These are phyloP conservation scores for Elysia chlorotica DNA, from an alignment of 1,140 invertebrate genomes.

Conservation along the genomic window DNA sequence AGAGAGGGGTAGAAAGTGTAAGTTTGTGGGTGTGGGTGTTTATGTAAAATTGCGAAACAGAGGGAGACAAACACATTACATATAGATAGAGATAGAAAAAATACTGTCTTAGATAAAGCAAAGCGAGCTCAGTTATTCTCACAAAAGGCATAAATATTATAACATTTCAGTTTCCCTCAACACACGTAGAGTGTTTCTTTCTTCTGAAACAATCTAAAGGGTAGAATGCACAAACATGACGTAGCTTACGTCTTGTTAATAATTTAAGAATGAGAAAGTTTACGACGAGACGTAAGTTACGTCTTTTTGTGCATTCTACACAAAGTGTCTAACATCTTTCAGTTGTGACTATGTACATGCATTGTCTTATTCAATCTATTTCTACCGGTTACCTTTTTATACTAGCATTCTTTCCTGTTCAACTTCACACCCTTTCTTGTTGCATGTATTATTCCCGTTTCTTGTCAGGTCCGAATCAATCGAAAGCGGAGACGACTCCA, in stretches of 20 bases:
- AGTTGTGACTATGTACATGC: background rate
- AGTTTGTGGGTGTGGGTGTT: background rate
- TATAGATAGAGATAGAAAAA: too few relatives aligned
- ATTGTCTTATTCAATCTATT: background rate
- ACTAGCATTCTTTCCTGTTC: background rate
- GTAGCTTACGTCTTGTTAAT: too few relatives aligned
- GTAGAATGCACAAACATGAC: too few relatives aligned
- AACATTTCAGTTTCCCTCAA: too few relatives aligned
- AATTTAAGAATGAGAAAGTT: too few relatives aligned
- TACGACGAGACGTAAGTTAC: too few relatives aligned
- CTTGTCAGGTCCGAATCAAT: slow-evolving; percentile 25
- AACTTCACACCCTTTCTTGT: background rate
- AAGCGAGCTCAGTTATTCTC: too few relatives aligned
- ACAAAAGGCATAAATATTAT: too few relatives aligned
- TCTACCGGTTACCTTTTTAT: background rate
- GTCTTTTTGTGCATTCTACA: background rate
- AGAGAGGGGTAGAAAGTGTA: background rate
- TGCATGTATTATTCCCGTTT: background rate
- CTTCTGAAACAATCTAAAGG: background rate
- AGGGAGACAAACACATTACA: too few relatives aligned
- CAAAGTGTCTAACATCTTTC: background rate
- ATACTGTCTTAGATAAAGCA: too few relatives aligned
- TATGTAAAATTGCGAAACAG: too few relatives aligned
- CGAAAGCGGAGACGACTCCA: slow-evolving; percentile 20
- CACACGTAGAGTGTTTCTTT: too few relatives aligned